These are phyloP conservation scores for Platysteira castanea DNA, from an alignment of 2,113 vertebrate species.

Conservation along the genomic window DNA sequence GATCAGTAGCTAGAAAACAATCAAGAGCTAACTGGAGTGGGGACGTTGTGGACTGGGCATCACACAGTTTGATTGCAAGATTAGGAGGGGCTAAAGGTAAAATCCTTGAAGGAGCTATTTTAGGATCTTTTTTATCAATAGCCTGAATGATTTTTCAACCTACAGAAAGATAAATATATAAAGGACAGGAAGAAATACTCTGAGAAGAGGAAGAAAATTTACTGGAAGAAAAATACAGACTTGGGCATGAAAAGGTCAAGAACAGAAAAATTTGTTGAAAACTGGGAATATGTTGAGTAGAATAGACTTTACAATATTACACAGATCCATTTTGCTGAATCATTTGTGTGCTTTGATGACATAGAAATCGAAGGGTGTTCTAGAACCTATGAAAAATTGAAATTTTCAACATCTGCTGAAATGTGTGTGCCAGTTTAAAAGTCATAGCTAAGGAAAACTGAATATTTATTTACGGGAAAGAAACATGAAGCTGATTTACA, in stretches of 20 bases:
- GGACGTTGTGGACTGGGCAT: not conserved
- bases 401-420: not conserved
- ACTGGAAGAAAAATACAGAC: not conserved
- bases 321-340: not conserved
- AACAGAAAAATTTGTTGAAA: not conserved
- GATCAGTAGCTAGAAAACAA: not conserved
- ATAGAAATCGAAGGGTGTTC: not conserved
- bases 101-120: not conserved
- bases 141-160: not conserved
- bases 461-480: not conserved
- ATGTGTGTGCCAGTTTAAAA: not conserved
- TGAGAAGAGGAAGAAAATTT: not conserved
- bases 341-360: not conserved
- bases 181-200: not conserved
- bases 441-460: not conserved
- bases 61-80: not conserved
- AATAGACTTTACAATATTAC: not conserved
- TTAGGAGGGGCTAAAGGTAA: not conserved
- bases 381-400: not conserved
- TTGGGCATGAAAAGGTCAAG: not conserved
- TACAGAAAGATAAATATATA: not conserved
- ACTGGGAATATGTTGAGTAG: not conserved
- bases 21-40: not conserved
- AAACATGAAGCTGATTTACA: not conserved
- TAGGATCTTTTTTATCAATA: not conserved